These are phyloP conservation scores for Amphiprion percula DNA, from an alignment of 2,113 vertebrate genomes.

Conservation along the genomic window DNA sequence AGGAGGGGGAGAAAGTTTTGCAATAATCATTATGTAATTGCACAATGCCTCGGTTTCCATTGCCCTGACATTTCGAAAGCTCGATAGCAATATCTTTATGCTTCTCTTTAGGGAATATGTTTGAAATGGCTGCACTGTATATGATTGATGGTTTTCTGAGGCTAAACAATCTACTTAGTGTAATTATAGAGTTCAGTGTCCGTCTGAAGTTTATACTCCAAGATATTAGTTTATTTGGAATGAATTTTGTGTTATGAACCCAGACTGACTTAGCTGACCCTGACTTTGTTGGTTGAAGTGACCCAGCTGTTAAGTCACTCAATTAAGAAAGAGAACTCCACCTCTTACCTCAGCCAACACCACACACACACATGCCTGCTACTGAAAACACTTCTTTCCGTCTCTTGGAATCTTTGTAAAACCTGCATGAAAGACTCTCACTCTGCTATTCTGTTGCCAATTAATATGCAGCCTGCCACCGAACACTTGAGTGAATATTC, in stretches of 20 bases:
- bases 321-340: slow-evolving; percentile 33
- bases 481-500: slow-evolving; percentile 74
- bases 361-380: neutral
- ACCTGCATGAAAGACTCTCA: slow-evolving; percentile 24
- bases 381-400: neutral
- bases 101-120: slow-evolving; percentile 78
- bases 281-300: slow-evolving; percentile 53
- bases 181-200: slow-evolving; percentile 76
- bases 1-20: slow-evolving; percentile 79
- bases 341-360: slow-evolving; percentile 21
- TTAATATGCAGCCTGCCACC: slow-evolving; percentile 64
- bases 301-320: slow-evolving; percentile 50
- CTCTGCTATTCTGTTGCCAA: slow-evolving; percentile 26
- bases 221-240: slow-evolving; percentile 66
- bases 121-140: slow-evolving; percentile 69
- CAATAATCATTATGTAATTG: slow-evolving; percentile 86
- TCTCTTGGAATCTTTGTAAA: slow-evolving; percentile 22
- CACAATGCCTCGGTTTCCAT: slow-evolving; percentile 80
- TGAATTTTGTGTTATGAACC: slow-evolving; percentile 47
- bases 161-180: slow-evolving; percentile 75
- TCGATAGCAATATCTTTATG: slow-evolving; percentile 84
- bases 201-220: slow-evolving; percentile 66
- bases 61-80: slow-evolving; percentile 86
- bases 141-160: slow-evolving; percentile 80
- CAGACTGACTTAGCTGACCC: slow-evolving; percentile 40